phyloP scores from a whole-genome alignment of 2,888 invertebrate genomes.

The Ernsta delagoae region DNA sequence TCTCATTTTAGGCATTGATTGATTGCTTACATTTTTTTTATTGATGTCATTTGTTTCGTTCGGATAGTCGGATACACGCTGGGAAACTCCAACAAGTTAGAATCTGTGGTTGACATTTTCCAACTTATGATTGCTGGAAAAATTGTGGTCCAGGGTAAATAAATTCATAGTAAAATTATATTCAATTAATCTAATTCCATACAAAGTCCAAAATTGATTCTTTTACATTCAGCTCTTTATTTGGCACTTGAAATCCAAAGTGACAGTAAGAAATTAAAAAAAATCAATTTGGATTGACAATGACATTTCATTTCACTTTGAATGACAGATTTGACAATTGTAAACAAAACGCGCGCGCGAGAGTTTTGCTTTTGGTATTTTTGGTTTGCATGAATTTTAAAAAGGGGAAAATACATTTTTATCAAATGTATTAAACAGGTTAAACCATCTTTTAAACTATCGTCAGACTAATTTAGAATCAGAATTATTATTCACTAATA shows the following conservation, averaged over 20 bases:
- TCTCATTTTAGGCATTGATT: neutral
- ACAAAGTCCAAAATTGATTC: too few relatives aligned
- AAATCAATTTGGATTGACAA: slow-evolving; percentile 15
- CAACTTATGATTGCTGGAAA: too few relatives aligned
- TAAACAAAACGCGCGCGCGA: slow-evolving; percentile 42
- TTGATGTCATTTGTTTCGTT: neutral
- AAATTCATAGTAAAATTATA: too few relatives aligned
- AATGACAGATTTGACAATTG: slow-evolving; percentile 15
- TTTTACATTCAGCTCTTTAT: too few relatives aligned
- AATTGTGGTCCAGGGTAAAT: too few relatives aligned
- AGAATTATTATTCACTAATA: slow-evolving; percentile 46
- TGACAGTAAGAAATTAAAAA: too few relatives aligned
- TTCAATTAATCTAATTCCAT: too few relatives aligned
- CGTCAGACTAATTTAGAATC: too few relatives aligned
- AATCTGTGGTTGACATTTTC: too few relatives aligned
- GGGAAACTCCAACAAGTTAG: too few relatives aligned
- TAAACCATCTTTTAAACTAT: neutral
- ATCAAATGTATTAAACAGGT: neutral
- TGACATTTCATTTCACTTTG: too few relatives aligned
- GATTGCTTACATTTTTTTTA: neutral
- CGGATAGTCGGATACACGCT: neutral
- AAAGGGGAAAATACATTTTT: neutral
- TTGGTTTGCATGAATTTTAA: neutral
- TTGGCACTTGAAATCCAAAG: neutral
- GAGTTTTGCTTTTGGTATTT: neutral